These are phyloP conservation scores for Fulmarus glacialis DNA, from an alignment of 2,113 vertebrate genomes.

Conservation along the genomic window DNA sequence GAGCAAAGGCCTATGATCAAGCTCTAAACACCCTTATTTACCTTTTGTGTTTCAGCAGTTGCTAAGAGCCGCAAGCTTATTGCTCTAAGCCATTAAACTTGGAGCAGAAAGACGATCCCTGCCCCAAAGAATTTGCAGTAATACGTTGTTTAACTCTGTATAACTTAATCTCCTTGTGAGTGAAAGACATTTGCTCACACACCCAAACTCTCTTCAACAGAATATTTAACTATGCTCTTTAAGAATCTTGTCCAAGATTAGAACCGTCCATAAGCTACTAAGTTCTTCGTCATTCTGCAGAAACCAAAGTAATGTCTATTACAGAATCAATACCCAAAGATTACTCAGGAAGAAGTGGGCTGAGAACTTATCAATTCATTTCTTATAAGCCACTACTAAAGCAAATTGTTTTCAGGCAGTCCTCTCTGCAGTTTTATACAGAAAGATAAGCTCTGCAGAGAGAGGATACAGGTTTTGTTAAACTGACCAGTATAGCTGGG, in stretches of 20 bases:
- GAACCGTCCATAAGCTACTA: background rate
- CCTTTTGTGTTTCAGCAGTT: constrained; percentile 29
- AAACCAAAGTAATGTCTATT: background rate
- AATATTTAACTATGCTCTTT: background rate
- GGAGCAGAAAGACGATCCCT: background rate
- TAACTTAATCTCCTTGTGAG: background rate
- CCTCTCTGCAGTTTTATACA: background rate
- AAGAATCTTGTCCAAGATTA: background rate
- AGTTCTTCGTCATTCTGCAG: background rate
- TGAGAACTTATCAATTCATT: background rate
- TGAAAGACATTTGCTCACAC: background rate
- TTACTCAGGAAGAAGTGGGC: background rate
- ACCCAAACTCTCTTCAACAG: background rate
- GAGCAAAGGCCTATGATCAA: background rate
- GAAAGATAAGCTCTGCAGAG: background rate
- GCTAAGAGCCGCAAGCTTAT: constrained; percentile 9
- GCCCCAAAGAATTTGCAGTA: background rate
- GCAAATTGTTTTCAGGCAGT: background rate
- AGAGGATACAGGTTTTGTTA: background rate
- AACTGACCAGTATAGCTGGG: background rate
- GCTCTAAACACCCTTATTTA: constrained; percentile 26
- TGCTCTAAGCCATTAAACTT: constrained; percentile 21
- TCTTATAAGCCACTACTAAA: background rate
- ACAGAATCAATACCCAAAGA: background rate
- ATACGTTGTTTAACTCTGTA: background rate